Evolutionary conservation across 1,140 invertebrate species (phyloP).

Genomic region (Paraescarpia echinospica): DNA sequence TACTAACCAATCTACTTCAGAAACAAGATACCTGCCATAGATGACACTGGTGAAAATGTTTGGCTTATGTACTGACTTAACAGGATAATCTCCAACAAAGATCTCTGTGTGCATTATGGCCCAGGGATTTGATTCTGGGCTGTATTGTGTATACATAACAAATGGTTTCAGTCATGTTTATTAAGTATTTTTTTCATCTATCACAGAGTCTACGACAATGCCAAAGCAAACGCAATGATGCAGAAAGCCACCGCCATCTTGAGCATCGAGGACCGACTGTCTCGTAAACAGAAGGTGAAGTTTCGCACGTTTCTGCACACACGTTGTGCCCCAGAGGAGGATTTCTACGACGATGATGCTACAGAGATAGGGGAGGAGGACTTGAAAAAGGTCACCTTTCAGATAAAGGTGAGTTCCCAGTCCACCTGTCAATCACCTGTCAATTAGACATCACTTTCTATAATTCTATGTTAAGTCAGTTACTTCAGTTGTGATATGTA

Average conservation of each 20-base stretch:
- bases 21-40: too few species aligned
- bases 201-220: slow-evolving; percentile 55
- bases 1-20: too few species aligned
- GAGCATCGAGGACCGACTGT: slow-evolving; percentile 45
- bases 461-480: not conserved
- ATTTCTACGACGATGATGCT: slow-evolving; percentile 54
- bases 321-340: slow-evolving; percentile 40
- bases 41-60: too few species aligned
- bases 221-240: slow-evolving; percentile 55
- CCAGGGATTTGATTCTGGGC: too few species aligned
- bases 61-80: too few species aligned
- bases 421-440: not conserved
- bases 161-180: not conserved
- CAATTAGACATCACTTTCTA: not conserved
- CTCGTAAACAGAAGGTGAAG: slow-evolving; percentile 33
- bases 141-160: not conserved
- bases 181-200: not conserved
- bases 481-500: not conserved
- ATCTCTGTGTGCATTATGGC: too few species aligned
- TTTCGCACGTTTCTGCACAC: slow-evolving; percentile 41
- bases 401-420: slow-evolving; percentile 44
- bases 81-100: too few species aligned
- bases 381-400: slow-evolving; percentile 54
- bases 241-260: slow-evolving; percentile 52
- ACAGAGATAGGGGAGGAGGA: slow-evolving; percentile 45